Evolutionary conservation across 2,888 invertebrate species (phyloP), one percentile per base, ranked within the genome.

Genomic region (Venusia cambrica): DNA sequence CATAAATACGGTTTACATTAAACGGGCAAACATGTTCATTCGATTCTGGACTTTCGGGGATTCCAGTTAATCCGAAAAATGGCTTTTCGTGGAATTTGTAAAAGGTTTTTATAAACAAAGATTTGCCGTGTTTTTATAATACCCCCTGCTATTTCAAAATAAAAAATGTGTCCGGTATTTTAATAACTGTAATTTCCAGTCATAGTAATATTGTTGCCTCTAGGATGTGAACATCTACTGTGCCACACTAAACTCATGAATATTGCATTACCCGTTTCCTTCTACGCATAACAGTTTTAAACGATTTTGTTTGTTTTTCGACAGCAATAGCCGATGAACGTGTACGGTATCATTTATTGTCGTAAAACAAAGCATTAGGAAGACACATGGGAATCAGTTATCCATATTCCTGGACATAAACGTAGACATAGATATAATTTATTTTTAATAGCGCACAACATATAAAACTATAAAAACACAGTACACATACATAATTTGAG

Each of bases 301-400:
- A 34, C 31, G 33, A 37, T 34, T 38, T 27, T 25, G 10, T 32
- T 33, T 4, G 2, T 12, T 31, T 38, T 37, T 40, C 11, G 27
- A 35, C 37, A 41, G 47, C 43, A 66, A 65, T 63, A 44, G 52
- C 39, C 38, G 27, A 34, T 41, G 38, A 54, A 31, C 51, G 43
- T 48, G 39, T 54, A 51, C 47, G 44, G 45, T 39, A 53, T 60
- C 57, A 66, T 64, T 57, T 61, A 54, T 62, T 56, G 55, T 52
- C 45, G 48, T 52, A 59, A 68, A 72, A 74, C 69, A 68, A 69
- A 72, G 65, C 57, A 53, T 63, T 55, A 58, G 50, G 54, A 54
- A n/a, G 55, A 57, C 58, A 61, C 5, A 19, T 19, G 62, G 55
- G 58, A 62, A 57, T 57, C 56, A 65, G 54, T 28, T n/a, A 16